Base-by-base conservation (phyloP, 1,140 invertebrate species). In the Rhopalosiphum padi region DNA sequence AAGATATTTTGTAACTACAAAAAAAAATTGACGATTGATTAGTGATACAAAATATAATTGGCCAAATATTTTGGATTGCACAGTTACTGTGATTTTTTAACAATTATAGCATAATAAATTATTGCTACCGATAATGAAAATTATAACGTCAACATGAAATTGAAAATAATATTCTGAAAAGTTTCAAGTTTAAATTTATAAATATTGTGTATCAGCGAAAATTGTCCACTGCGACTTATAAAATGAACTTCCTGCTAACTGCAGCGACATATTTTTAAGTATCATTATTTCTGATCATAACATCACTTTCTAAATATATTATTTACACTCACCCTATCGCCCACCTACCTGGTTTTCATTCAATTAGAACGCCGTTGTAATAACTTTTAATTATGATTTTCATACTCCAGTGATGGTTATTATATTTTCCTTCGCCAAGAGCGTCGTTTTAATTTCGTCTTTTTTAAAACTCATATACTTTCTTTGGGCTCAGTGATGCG, bases 351-450 rank as follows among this genome's bases (percentile, higher is more conserved):
- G n/a, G 30, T 77, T 77, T 77, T 5, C 60, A n/a, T 68, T 68
- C 60, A 68, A 68, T 68, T 30, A 68, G 30, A 68, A 8, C 55
- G n/a, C 60, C 30, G 30, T 68, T 30, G 60, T 35, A 77, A 77
- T 77, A 77, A 77, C n/a, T 77, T 77, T n/a, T 77, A 77, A 77
- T 77, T 77, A 77, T 77, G 15, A 77, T 77, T 77, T 77, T 77
- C 60, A n/a, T 77, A n/a, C 60, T 51, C n/a, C 15, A 11, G 15
- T n/a, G 60, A 77, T 77, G 30, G 60, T 77, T 77, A 77, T 77
- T 77, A 77, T 35, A 77, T 77, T 77, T 68, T 77, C 60, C 5
- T 35, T n/a, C 60, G 4, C 21, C 60, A n/a, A 77, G 15, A 77
- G 5, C 11, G n/a, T 77, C 15, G n/a, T 77, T 77, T 77, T 77